A percentile compares a stretch with the other conserved stretches of the same genome.
These are phyloP conservation scores for Forbesichthys agassizii DNA, from an alignment of 2,113 vertebrate species.

Conservation along the genomic window DNA sequence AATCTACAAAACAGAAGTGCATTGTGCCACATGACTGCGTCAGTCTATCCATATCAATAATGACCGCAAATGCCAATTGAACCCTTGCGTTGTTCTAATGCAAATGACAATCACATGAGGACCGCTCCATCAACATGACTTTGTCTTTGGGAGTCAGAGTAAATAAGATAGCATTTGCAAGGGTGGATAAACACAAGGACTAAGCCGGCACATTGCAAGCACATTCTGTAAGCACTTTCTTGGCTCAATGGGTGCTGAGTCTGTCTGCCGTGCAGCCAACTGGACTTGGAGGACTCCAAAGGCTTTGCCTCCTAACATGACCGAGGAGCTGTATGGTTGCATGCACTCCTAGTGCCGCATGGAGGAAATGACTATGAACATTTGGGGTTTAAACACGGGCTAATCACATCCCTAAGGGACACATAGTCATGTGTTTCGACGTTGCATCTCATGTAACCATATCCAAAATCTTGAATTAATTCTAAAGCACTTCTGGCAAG, in stretches of 20 bases:
- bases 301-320: conserved; percentile 43
- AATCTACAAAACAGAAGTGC: conserved; percentile 1
- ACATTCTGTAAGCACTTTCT: conserved; percentile 25
- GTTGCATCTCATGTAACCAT: conserved; percentile 27
- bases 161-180: neutral
- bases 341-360: conserved; percentile 44
- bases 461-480: conserved; percentile 35
- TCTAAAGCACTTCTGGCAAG: conserved; percentile 11
- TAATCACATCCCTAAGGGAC: conserved; percentile 48
- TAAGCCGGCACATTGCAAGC: conserved; percentile 14
- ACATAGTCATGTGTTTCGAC: conserved; percentile 57
- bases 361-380: conserved; percentile 61
- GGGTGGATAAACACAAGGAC: neutral
- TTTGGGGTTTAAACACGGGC: conserved; percentile 68
- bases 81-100: too few species aligned
- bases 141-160: neutral
- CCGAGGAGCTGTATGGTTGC: conserved; percentile 60
- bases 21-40: conserved; percentile 2
- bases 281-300: conserved; percentile 51
- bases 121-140: neutral
- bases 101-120: too few species aligned
- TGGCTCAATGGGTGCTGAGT: conserved; percentile 30
- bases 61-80: too few species aligned
- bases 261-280: conserved; percentile 33
- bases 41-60: too few species aligned